Evolutionary conservation across 2,888 invertebrate species (phyloP), one percentile per base, ranked within the genome.

Genomic region (Thymelicus sylvestris): DNA sequence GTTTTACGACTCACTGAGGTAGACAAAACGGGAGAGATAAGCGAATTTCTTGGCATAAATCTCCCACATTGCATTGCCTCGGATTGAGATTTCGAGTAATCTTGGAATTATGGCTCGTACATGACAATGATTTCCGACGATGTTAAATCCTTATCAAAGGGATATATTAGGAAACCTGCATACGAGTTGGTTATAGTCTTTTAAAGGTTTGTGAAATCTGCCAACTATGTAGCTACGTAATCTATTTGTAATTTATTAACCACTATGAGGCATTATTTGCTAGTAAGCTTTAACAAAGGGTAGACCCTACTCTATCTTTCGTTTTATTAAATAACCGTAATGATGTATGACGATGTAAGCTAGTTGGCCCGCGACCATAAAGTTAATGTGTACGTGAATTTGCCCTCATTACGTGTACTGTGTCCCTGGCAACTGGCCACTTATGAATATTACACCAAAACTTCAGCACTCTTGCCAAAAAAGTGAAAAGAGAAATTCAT

Each of bases 11-110:
- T 24, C 24, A 12, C 19, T 24, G 55, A 55, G 55, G 24, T 24
- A 55, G 50, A 19, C 24, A 10, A 31, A 55, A 55, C 55, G 19
- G 10, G 24, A 55, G 5, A 55, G 55, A 55, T 55, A 55, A 24
- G 55, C 10, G 10, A 24, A 55, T 55, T 55, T 55, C 19, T 10
- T 55, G 55, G 4, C 55, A 12, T 31, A 24, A 55, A 55, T 24
- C 55, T 24, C 19, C 4, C 55, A 24, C 24, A 55, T 24, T 24
- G 24, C 24, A 55, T 24, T 24, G 24, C 24, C 55, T 55, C 24
- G 24, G 24, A 55, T 55, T 55, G 55, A 55, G 55, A 55, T 55
- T 24, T 55, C 5, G 24, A 55, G 55, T 55, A 55, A 24, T 55
- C 55, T 19, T 24, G 24, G 24, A 55, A 55, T 55, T 24, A 55